Percentiles rank a stretch among this genome's conserved stretches.
Conservation (phyloP, 2,797 vertebrate genomes). For the Emydoidea blandingii region DNA sequence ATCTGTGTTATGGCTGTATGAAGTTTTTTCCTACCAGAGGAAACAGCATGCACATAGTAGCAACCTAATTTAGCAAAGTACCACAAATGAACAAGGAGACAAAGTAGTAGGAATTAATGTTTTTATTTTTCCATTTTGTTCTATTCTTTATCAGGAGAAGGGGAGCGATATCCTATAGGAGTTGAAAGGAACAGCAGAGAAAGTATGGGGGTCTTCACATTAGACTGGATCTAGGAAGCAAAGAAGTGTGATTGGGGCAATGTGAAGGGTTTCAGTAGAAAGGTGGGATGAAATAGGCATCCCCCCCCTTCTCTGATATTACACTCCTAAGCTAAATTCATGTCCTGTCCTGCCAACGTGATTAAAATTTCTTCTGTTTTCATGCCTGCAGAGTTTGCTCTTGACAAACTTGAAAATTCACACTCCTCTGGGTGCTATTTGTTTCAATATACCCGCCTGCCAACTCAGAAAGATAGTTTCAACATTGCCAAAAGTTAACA, state of each 20-base stretch:
- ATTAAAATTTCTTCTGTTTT: neutral
- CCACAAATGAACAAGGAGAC: neutral
- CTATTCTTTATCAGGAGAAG: neutral
- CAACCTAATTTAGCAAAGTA: neutral
- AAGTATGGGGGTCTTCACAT: neutral
- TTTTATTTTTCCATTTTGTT: neutral
- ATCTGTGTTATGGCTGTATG: neutral
- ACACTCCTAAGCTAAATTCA: constrained; percentile 18
- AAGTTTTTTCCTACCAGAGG: neutral
- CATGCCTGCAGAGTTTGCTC: neutral
- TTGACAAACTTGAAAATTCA: constrained; percentile 11
- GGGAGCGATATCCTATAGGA: neutral
- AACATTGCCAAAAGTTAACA: constrained; percentile 12
- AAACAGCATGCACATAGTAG: neutral
- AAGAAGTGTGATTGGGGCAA: neutral
- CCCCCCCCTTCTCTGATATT: neutral
- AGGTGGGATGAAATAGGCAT: neutral
- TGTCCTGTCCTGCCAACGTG: neutral
- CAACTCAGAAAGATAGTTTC: neutral
- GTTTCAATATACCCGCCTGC: constrained; percentile 20
- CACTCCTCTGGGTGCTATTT: constrained; percentile 8
- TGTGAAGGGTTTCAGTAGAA: neutral
- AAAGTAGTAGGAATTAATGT: neutral
- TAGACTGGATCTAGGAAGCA: neutral
- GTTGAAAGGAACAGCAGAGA: neutral